A percentile compares a stretch with the other conserved stretches of the same genome.
Conservation (phyloP, 2,113 vertebrate genomes). For the Crotalus tigris region DNA sequence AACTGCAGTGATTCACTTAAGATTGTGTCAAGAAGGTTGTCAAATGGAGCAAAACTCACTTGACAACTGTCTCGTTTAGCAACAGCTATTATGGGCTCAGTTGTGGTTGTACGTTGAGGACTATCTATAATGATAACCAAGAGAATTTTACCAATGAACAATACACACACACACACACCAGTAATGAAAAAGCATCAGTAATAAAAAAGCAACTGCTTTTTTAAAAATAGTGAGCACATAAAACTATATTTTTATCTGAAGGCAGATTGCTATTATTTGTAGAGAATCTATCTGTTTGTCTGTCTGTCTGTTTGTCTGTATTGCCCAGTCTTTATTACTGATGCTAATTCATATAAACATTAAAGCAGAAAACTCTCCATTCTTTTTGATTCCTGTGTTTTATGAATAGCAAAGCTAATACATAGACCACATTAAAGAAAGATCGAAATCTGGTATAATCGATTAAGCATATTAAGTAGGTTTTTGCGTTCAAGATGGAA, state of each 20-base stretch:
- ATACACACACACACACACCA: no score
- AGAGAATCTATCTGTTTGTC: no score
- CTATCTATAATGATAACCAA: neutral
- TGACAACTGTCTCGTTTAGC: neutral
- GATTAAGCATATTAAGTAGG: slow-evolving; percentile 47
- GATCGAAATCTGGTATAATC: neutral
- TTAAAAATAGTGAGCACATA: neutral
- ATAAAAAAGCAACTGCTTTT: neutral
- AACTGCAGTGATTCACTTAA: neutral
- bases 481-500: slow-evolving; percentile 51
- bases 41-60: neutral
- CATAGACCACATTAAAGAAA: neutral
- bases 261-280: neutral
- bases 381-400: neutral
- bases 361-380: neutral
- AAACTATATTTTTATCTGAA: neutral
- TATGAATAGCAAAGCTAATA: slow-evolving; percentile 21
- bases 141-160: neutral
- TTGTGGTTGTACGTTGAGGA: neutral
- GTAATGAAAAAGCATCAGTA: neutral
- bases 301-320: no score
- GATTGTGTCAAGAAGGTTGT: neutral
- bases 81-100: neutral
- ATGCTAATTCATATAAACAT: neutral
- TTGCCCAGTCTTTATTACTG: neutral